A percentile compares a stretch with the other conserved stretches of the same genome.
These are phyloP conservation scores for Cyclura pinguis DNA, from an alignment of 2,797 vertebrate genomes.

Conservation along the genomic window DNA sequence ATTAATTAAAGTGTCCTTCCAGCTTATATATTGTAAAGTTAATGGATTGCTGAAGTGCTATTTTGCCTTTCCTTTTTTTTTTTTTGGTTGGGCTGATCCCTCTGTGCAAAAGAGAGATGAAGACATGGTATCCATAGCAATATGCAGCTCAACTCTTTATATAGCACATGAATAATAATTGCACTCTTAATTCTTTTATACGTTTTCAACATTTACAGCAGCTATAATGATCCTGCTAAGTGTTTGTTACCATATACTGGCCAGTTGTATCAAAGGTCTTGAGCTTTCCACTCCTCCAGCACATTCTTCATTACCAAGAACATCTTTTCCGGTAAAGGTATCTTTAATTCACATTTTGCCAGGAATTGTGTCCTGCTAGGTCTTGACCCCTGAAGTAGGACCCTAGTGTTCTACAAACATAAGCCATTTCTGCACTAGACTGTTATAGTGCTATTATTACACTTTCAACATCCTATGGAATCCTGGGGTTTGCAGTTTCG, in stretches of 20 bases:
- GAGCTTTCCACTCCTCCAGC: neutral
- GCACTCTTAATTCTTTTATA: conserved; percentile 54
- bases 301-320: neutral
- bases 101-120: conserved; percentile 46
- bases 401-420: neutral
- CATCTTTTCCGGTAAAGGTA: neutral
- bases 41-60: conserved; percentile 49
- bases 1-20: conserved; percentile 35
- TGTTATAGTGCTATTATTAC: too few species aligned
- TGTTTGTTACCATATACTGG: conserved; percentile 1
- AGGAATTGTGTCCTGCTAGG: neutral
- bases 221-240: neutral
- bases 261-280: neutral
- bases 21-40: conserved; percentile 49
- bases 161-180: conserved; percentile 32
- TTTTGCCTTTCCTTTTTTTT: conserved; percentile 39
- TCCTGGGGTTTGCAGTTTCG: too few species aligned
- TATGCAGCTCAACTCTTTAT: conserved; percentile 46
- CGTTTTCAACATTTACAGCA: neutral
- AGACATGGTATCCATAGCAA: conserved; percentile 59
- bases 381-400: neutral
- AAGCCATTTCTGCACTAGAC: neutral
- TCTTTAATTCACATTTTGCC: neutral
- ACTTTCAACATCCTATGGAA: too few species aligned
- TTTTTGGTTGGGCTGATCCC: conserved; percentile 49